Evolutionary conservation across 1,140 invertebrate species (phyloP).

Genomic region (Venturia canescens): DNA sequence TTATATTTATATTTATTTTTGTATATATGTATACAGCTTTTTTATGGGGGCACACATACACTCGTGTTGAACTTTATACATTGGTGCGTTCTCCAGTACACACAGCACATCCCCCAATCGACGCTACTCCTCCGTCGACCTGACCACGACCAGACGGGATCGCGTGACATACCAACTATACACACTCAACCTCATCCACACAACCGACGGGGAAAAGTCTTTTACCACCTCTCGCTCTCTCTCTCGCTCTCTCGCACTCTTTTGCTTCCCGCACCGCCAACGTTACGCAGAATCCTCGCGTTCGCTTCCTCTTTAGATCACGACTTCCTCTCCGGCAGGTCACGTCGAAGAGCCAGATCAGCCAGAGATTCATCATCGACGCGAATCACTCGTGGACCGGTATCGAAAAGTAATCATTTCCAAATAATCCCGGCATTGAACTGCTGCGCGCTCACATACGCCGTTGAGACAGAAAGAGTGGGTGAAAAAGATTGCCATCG

Average conservation of each 20-base stretch:
- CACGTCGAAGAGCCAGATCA: conserved; percentile 32
- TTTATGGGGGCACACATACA: not conserved
- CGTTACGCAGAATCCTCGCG: conserved; percentile 44
- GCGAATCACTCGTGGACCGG: not conserved
- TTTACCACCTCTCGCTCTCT: not conserved
- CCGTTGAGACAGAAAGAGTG: conserved; percentile 30
- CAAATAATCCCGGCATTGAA: no score
- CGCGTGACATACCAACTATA: conserved; percentile 10
- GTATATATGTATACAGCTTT: no score
- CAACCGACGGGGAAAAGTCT: conserved; percentile 16
- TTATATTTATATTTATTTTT: not conserved
- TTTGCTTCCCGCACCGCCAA: not conserved
- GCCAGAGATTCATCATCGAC: not conserved
- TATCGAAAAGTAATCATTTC: no score
- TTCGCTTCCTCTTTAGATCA: conserved; percentile 41
- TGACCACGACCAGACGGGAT: conserved; percentile 34
- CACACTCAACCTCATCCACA: not conserved
- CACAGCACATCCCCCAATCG: conserved; percentile 4
- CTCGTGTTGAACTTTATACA: conserved; percentile 17
- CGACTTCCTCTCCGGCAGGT: conserved; percentile 31
- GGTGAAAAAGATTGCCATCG: conserved; percentile 10
- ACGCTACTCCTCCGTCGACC: conserved; percentile 18
- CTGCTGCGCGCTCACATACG: conserved; percentile 53
- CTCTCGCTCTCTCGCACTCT: not conserved
- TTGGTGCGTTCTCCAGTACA: not conserved